These are phyloP conservation scores for Plectrocnemia conspersa DNA, from an alignment of 1,140 invertebrate genomes.

Conservation along the genomic window DNA sequence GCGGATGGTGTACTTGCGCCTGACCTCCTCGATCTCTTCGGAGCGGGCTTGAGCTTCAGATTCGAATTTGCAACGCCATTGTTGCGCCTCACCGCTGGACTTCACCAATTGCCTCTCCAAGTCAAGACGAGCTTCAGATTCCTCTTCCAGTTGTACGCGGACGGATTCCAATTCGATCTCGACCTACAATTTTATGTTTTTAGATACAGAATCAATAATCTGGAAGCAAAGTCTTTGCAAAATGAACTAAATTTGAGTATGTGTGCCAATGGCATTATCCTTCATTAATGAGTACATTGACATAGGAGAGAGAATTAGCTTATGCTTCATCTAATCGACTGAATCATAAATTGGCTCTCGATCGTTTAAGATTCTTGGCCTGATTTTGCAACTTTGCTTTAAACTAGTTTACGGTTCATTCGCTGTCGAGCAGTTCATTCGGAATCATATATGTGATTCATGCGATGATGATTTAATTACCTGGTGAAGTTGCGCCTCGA, in stretches of 20 bases:
- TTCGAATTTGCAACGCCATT: constrained; percentile 91
- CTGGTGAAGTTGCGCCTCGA: constrained; percentile 85
- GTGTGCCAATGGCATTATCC: too few relatives aligned
- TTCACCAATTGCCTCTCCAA: constrained; percentile 91
- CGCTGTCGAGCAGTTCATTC: too few relatives aligned
- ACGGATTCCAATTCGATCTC: constrained; percentile 90
- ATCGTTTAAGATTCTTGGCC: too few relatives aligned
- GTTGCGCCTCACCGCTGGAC: constrained; percentile 78
- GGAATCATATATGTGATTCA: neutral
- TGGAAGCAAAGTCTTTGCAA: too few relatives aligned
- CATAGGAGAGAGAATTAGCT: too few relatives aligned
- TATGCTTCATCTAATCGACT: too few relatives aligned
- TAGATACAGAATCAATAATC: too few relatives aligned
- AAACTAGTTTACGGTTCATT: too few relatives aligned
- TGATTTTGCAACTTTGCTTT: too few relatives aligned
- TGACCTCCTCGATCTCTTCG: constrained; percentile 90
- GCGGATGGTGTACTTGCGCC: constrained; percentile 84
- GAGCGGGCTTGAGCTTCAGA: constrained; percentile 82
- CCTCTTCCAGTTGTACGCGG: constrained; percentile 90
- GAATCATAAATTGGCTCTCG: too few relatives aligned
- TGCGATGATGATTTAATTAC: constrained; percentile 41
- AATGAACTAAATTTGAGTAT: too few relatives aligned
- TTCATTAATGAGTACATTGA: too few relatives aligned
- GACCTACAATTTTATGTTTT: constrained; percentile 53
- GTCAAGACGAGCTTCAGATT: constrained; percentile 90